Conservation (phyloP, 2,113 vertebrate species). For the Spilogale gracilis region DNA sequence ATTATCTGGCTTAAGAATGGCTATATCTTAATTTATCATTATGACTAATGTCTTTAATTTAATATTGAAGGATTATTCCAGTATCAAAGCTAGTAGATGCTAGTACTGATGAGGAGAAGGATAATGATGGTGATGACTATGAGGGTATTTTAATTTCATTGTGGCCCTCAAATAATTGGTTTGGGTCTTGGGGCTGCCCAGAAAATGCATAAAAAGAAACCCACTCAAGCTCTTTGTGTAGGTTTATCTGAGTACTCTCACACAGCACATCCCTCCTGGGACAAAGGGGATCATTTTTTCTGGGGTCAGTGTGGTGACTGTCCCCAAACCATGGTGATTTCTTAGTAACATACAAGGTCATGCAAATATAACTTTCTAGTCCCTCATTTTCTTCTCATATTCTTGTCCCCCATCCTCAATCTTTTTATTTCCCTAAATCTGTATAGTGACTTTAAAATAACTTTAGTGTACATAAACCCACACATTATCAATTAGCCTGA, state of each 20-base stretch:
- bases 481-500: not conserved
- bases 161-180: not conserved
- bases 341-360: not conserved
- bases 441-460: not conserved
- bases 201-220: not conserved
- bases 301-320: not conserved
- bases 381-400: not conserved
- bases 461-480: not conserved
- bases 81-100: not conserved
- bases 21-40: not conserved
- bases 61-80: not conserved
- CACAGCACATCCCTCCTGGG: not conserved
- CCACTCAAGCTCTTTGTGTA: not conserved
- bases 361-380: not conserved
- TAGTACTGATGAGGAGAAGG: not conserved
- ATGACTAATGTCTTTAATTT: not conserved
- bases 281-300: not conserved
- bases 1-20: not conserved
- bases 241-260: not conserved
- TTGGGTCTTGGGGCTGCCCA: not conserved
- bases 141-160: not conserved
- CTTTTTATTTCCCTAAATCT: not conserved
- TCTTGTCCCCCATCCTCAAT: accelerated
- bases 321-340: not conserved
- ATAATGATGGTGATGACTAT: not conserved